Percentiles rank a stretch among this genome's conserved stretches.
phyloP scores from a whole-genome alignment of 2,113 vertebrate species.

The Pseudorhombus dupliciocellatus region DNA sequence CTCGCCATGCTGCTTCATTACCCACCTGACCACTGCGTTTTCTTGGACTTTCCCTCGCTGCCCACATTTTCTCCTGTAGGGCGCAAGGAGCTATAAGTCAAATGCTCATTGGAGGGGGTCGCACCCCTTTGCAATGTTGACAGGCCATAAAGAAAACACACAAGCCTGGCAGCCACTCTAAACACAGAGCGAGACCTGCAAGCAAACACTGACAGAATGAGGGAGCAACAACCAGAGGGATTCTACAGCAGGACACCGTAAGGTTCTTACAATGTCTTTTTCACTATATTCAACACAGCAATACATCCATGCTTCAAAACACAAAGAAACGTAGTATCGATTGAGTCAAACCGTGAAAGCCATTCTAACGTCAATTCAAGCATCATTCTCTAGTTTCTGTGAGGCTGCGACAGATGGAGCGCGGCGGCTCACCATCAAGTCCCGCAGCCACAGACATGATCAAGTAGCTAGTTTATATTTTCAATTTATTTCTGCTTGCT shows the following conservation, averaged over 20 bases:
- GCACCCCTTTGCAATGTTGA: slow-evolving; percentile 71
- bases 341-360: slow-evolving; percentile 1
- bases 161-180: slow-evolving; percentile 48
- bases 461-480: slow-evolving; percentile 9
- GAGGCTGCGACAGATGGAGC: slow-evolving; percentile 1
- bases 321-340: slow-evolving; percentile 1
- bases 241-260: background rate
- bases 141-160: slow-evolving; percentile 74
- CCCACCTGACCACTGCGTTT: too few species aligned
- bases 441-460: slow-evolving; percentile 13
- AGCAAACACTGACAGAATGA: slow-evolving; percentile 49
- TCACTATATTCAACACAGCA: background rate
- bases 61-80: background rate
- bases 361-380: background rate
- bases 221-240: background rate
- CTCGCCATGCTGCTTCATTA: too few species aligned
- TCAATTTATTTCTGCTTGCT: slow-evolving; percentile 18
- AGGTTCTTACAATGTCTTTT: background rate
- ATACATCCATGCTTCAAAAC: background rate
- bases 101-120: slow-evolving; percentile 43
- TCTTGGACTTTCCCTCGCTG: background rate
- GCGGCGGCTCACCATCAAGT: slow-evolving; percentile 3
- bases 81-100: background rate
- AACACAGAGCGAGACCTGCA: slow-evolving; percentile 46
- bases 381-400: background rate